These are phyloP conservation scores for Sialia sialis DNA, from an alignment of 2,113 vertebrate species.

Conservation along the genomic window DNA sequence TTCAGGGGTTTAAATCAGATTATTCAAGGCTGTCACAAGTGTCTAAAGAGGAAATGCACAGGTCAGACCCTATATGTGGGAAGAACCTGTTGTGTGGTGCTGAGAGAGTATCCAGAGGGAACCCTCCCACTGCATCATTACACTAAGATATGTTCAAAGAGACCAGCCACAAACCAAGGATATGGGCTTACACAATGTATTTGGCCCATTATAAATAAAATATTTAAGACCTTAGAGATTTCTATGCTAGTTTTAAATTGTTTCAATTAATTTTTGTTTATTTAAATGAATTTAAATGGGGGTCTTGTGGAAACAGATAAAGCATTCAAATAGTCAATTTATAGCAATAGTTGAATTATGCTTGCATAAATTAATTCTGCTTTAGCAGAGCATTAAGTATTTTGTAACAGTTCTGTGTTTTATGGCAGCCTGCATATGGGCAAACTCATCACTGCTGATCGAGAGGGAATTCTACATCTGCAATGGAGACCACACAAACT, in stretches of 20 bases:
- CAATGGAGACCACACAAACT: not conserved
- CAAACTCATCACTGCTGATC: not conserved
- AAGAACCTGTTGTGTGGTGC: not conserved
- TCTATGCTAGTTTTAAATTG: not conserved
- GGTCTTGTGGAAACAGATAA: not conserved
- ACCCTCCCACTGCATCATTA: not conserved
- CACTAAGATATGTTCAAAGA: rapidly evolving
- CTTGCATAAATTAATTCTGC: not conserved
- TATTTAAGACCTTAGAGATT: not conserved
- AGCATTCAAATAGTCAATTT: not conserved
- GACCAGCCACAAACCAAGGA: not conserved
- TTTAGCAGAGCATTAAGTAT: not conserved
- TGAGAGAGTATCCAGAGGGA: not conserved
- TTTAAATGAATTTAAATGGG: not conserved
- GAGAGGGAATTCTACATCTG: not conserved
- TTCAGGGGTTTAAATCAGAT: not conserved
- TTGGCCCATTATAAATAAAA: not conserved
- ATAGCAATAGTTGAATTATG: not conserved
- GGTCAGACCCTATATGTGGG: not conserved
- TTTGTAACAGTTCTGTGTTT: not conserved
- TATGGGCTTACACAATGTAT: not conserved
- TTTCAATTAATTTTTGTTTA: not conserved
- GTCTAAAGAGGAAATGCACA: not conserved
- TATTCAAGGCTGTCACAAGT: not conserved
- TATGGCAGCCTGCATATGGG: not conserved